Evolutionary conservation across 1,140 invertebrate genomes (phyloP).

Genomic region (Nomia melanderi): DNA sequence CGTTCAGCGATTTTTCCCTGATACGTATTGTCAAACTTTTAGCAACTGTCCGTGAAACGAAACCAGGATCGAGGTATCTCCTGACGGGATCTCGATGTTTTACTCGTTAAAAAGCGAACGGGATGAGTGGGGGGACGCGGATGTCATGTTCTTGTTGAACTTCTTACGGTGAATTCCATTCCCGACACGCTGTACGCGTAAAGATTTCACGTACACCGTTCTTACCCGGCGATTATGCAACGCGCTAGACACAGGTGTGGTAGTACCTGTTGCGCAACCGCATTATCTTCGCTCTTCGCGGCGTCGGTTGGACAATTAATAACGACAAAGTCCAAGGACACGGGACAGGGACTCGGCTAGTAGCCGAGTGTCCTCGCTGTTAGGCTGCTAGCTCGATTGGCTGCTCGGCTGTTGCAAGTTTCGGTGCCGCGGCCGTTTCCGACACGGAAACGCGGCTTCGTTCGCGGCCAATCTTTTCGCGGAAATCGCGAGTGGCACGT

Average conservation of each 20-base stretch:
- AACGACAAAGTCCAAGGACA: conserved; percentile 80
- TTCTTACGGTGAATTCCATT: conserved; percentile 53
- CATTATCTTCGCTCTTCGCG: conserved; percentile 78
- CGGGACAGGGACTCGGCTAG: conserved; percentile 47
- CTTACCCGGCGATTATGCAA: conserved; percentile 75
- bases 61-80: too few species aligned
- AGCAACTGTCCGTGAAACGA: too few species aligned
- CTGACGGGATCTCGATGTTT: too few species aligned
- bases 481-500: too few species aligned
- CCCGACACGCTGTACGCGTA: conserved; percentile 19
- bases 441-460: not conserved
- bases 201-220: conserved; percentile 64
- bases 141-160: conserved; percentile 1
- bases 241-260: conserved; percentile 60
- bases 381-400: not conserved
- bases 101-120: not conserved
- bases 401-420: conserved; percentile 3
- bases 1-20: too few species aligned
- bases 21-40: too few species aligned
- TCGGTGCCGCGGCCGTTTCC: not conserved
- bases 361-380: conserved; percentile 46
- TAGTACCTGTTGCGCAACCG: conserved; percentile 79
- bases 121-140: not conserved
- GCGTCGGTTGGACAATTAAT: conserved; percentile 80
- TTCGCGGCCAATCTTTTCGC: not conserved